Conservation (phyloP, 2,113 vertebrate species). For the Pimephales promelas region DNA sequence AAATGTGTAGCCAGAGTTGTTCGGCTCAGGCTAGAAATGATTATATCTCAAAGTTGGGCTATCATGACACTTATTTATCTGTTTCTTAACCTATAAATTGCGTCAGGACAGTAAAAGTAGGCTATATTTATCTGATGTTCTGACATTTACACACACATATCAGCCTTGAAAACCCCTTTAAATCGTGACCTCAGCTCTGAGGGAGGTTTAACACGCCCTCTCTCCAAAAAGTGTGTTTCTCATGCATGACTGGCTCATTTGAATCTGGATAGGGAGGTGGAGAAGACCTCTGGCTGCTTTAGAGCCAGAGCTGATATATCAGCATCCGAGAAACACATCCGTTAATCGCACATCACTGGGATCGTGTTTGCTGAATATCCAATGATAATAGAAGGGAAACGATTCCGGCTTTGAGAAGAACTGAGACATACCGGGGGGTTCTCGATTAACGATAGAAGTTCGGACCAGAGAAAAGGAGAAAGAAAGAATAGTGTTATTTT, state of each 20-base stretch:
- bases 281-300: conserved; percentile 41
- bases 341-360: not conserved
- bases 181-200: conserved; percentile 54
- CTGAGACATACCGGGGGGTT: not conserved
- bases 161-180: conserved; percentile 32
- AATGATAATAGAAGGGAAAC: not conserved
- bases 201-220: conserved; percentile 58
- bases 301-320: conserved; percentile 58
- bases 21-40: not conserved
- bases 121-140: not conserved
- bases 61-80: not conserved
- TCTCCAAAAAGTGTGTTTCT: conserved; percentile 48
- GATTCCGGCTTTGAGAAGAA: not conserved
- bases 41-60: no score
- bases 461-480: not conserved
- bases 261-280: conserved; percentile 54
- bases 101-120: not conserved
- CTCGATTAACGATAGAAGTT: not conserved
- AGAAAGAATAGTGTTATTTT: not conserved
- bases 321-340: conserved; percentile 43
- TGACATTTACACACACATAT: not conserved
- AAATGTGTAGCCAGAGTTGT: not conserved
- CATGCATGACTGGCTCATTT: conserved; percentile 65
- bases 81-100: not conserved
- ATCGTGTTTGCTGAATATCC: not conserved